These are phyloP conservation scores for Zaprionus capensis DNA, from an alignment of 1,140 invertebrate species.

Conservation along the genomic window DNA sequence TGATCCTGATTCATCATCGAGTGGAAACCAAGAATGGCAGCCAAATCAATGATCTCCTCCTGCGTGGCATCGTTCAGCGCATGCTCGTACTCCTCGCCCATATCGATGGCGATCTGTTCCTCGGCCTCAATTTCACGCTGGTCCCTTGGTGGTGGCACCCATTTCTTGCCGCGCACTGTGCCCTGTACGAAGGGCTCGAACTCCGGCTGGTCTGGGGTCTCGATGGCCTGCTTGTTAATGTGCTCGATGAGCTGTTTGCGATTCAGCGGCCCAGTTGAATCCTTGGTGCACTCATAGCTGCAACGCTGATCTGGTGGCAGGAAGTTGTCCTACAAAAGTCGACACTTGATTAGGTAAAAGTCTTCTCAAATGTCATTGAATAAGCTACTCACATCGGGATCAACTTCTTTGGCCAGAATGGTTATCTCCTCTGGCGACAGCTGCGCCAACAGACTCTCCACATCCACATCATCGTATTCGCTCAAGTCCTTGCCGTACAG, in stretches of 20 bases:
- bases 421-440: slow-evolving; percentile 98
- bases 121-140: slow-evolving; percentile 92
- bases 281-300: slow-evolving; percentile 97
- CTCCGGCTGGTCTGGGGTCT: slow-evolving; percentile 98
- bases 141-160: slow-evolving; percentile 94
- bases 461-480: slow-evolving; percentile 97
- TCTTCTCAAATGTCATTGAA: not conserved
- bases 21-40: slow-evolving; percentile 99
- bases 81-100: slow-evolving; percentile 97
- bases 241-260: slow-evolving; percentile 98
- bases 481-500: slow-evolving; percentile 96
- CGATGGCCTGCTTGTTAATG: slow-evolving; percentile 98
- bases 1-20: slow-evolving; percentile 99
- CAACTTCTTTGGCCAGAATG: slow-evolving; percentile 98
- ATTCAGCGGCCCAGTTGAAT: slow-evolving; percentile 97
- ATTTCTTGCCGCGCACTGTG: slow-evolving; percentile 96
- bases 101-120: slow-evolving; percentile 95
- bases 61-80: slow-evolving; percentile 96
- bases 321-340: slow-evolving; percentile 93
- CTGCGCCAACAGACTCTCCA: slow-evolving; percentile 97
- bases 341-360: not conserved
- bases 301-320: slow-evolving; percentile 97
- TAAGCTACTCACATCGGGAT: slow-evolving; percentile 95
- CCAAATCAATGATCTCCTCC: slow-evolving; percentile 99
- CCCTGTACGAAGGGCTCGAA: slow-evolving; percentile 96